Evolutionary conservation across 2,113 vertebrate species (phyloP).

Genomic region (Paramisgurnus dabryanus): DNA sequence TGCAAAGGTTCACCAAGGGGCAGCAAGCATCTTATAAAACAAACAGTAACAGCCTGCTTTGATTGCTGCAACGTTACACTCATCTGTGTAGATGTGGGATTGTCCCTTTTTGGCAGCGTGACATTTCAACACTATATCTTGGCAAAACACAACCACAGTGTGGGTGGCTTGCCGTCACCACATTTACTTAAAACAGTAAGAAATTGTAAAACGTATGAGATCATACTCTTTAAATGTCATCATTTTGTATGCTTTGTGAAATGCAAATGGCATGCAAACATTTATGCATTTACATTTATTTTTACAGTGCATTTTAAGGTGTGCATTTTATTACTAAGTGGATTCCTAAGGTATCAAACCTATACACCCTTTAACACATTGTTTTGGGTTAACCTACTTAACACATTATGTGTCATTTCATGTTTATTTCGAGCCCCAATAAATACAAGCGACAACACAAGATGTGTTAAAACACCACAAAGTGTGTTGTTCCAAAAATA

Average conservation of each 20-base stretch:
- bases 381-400: too few species aligned
- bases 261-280: neutral
- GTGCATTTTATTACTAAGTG: too few species aligned
- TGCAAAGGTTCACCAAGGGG: constrained; percentile 29
- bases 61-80: constrained; percentile 20
- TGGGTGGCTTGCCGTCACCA: constrained; percentile 13
- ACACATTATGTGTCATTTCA: too few species aligned
- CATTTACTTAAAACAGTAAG: neutral
- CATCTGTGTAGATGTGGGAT: constrained; percentile 29
- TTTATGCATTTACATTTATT: too few species aligned
- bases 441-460: too few species aligned
- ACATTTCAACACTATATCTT: neutral
- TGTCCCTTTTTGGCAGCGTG: constrained; percentile 1
- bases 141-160: constrained; percentile 29
- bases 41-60: constrained; percentile 8
- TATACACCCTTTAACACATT: too few species aligned
- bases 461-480: too few species aligned
- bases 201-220: neutral
- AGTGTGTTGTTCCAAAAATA: too few species aligned
- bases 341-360: too few species aligned
- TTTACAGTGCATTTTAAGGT: too few species aligned
- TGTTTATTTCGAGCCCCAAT: too few species aligned
- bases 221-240: neutral
- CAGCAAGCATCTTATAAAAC: constrained; percentile 18
- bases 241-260: neutral